Evolutionary conservation across 2,113 vertebrate species (phyloP).

Genomic region (Pygoscelis antarcticus): DNA sequence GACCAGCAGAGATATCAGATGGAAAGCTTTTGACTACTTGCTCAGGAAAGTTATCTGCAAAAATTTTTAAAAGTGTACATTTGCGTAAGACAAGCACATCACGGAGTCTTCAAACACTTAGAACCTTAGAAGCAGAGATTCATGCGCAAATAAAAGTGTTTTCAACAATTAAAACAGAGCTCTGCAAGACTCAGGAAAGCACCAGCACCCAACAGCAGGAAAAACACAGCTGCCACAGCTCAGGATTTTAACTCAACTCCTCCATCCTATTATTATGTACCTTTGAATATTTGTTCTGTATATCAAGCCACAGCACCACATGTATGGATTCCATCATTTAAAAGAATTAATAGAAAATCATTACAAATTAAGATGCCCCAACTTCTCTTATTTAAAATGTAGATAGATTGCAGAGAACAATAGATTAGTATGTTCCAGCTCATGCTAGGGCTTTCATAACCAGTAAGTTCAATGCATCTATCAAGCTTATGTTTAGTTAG

Average conservation of each 20-base stretch:
- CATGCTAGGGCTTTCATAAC: background rate
- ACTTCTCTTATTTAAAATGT: background rate
- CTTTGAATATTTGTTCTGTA: background rate
- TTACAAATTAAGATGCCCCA: background rate
- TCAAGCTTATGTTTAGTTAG: background rate
- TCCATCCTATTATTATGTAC: background rate
- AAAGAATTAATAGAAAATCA: background rate
- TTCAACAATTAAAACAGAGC: background rate
- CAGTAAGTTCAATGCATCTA: background rate
- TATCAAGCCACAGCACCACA: background rate
- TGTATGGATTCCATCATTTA: background rate
- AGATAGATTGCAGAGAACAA: background rate
- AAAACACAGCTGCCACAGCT: background rate
- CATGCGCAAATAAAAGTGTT: background rate
- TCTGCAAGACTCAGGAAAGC: background rate
- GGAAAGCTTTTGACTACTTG: constrained; percentile 83
- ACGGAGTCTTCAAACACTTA: background rate
- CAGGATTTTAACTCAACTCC: background rate
- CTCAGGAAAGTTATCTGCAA: constrained; percentile 81
- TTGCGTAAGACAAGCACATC: background rate
- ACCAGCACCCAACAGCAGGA: background rate
- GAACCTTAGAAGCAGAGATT: background rate
- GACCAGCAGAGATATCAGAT: constrained; percentile 76
- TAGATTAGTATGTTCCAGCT: background rate
- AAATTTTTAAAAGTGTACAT: background rate